Percentiles rank a stretch among this genome's conserved stretches.
phyloP scores from a whole-genome alignment of 2,888 invertebrate genomes.

The Glaucopsyche alexis region DNA sequence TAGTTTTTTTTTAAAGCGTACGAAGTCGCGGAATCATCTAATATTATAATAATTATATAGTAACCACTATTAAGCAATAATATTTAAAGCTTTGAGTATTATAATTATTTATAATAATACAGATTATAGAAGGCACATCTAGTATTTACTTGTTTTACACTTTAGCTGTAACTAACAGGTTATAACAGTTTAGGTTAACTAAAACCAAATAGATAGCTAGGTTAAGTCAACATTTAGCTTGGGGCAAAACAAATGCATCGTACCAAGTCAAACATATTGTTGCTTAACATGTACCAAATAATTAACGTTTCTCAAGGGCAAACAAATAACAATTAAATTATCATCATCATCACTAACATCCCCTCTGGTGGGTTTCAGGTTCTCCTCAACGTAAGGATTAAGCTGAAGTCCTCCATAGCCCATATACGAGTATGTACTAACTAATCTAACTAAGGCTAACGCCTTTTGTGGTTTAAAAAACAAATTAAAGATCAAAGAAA shows the following conservation, averaged over 20 bases:
- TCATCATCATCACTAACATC: neutral
- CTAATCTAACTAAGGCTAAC: too few species aligned
- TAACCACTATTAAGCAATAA: too few species aligned
- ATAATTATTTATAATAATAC: too few species aligned
- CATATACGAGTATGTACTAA: too few species aligned
- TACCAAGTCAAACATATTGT: conserved; percentile 30
- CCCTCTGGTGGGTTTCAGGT: neutral
- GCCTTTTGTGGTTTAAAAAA: too few species aligned
- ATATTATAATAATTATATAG: too few species aligned
- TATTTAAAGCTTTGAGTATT: too few species aligned
- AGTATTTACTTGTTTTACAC: neutral
- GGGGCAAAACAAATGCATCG: conserved; percentile 51
- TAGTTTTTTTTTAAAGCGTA: too few species aligned
- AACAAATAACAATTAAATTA: neutral
- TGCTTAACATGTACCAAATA: conserved; percentile 32
- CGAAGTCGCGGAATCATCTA: too few species aligned
- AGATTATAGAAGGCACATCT: too few species aligned
- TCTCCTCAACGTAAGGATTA: neutral
- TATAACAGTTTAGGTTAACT: conserved; percentile 15
- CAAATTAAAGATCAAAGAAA: too few species aligned
- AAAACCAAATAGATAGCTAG: conserved; percentile 41
- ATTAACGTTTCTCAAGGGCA: conserved; percentile 25
- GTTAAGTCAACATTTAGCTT: conserved; percentile 53
- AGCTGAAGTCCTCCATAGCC: too few species aligned
- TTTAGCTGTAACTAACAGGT: neutral